Percentiles rank a stretch among this genome's conserved stretches.
Conservation (phyloP, 1,140 invertebrate species). For the Tenebrio molitor region DNA sequence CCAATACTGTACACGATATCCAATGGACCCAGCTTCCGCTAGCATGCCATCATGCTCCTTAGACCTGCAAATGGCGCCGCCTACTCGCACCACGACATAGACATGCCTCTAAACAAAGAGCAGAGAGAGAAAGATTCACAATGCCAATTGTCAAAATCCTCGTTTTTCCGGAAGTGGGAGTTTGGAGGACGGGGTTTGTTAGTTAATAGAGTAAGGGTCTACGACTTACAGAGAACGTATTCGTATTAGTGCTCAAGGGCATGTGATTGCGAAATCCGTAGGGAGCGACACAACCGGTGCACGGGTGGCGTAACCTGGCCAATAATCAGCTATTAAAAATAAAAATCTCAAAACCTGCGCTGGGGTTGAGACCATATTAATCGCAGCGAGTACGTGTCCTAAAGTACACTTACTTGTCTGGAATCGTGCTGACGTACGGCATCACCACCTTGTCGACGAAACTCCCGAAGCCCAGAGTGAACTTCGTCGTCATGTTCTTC, state of each 20-base stretch:
- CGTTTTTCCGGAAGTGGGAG: not conserved
- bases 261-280: slow-evolving; percentile 82
- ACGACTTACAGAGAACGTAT: slow-evolving; percentile 71
- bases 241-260: slow-evolving; percentile 75
- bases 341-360: slow-evolving; percentile 18
- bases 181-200: not conserved
- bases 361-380: too few species aligned
- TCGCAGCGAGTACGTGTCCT: too few species aligned
- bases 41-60: not conserved
- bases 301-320: slow-evolving; percentile 72
- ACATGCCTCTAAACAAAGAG: slow-evolving; percentile 39
- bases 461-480: slow-evolving; percentile 87
- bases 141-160: slow-evolving; percentile 7
- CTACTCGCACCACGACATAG: not conserved
- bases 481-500: slow-evolving; percentile 85
- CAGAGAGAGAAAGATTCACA: slow-evolving; percentile 22
- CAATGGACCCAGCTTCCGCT: not conserved
- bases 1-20: slow-evolving; percentile 1
- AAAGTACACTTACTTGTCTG: slow-evolving; percentile 67
- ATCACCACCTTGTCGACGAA: slow-evolving; percentile 91
- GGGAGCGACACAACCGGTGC: slow-evolving; percentile 74
- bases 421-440: slow-evolving; percentile 79
- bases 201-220: slow-evolving; percentile 13
- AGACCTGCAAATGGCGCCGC: not conserved
- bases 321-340: slow-evolving; percentile 44